phyloP scores from a whole-genome alignment of 2,888 invertebrate genomes.

The Lottia scabra region DNA sequence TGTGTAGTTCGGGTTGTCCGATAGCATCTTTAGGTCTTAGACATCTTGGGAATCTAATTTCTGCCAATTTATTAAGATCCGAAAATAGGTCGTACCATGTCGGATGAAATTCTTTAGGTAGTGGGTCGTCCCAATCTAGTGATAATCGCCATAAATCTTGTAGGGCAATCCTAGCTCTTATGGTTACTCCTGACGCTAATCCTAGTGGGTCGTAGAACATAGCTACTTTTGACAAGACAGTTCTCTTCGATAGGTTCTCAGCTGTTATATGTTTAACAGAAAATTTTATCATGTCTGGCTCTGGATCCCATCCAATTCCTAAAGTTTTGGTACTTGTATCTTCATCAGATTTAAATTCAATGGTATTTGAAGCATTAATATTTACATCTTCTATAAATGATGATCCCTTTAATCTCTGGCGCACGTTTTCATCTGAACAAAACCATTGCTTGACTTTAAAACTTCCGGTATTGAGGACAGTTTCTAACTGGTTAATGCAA shows the following conservation, averaged over 20 bases:
- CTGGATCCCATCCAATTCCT: constrained; percentile 11
- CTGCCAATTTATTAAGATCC: constrained; percentile 1
- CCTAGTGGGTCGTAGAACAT: constrained; percentile 18
- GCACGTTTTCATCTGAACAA: constrained; percentile 1
- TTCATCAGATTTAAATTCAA: not conserved
- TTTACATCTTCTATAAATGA: not conserved
- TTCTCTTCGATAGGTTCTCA: constrained; percentile 13
- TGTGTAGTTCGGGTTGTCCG: constrained; percentile 13
- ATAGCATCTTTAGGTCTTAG: constrained; percentile 12
- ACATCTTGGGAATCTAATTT: constrained; percentile 13
- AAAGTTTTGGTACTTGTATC: not conserved
- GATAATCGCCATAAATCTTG: constrained; percentile 14
- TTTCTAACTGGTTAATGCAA: constrained; percentile 10
- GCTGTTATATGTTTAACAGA: constrained; percentile 6
- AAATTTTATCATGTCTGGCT: constrained; percentile 9
- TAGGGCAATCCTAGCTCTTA: constrained; percentile 15
- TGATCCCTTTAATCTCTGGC: not conserved
- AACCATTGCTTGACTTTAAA: constrained; percentile 14
- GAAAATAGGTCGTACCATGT: not conserved
- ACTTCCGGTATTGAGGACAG: constrained; percentile 10
- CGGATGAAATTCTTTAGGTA: not conserved
- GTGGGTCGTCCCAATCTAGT: constrained; percentile 10
- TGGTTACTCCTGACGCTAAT: constrained; percentile 15
- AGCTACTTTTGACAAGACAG: constrained; percentile 12
- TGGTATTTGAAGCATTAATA: not conserved